These are phyloP conservation scores for Amphipyra berbera DNA, from an alignment of 2,888 invertebrate genomes.

Conservation along the genomic window DNA sequence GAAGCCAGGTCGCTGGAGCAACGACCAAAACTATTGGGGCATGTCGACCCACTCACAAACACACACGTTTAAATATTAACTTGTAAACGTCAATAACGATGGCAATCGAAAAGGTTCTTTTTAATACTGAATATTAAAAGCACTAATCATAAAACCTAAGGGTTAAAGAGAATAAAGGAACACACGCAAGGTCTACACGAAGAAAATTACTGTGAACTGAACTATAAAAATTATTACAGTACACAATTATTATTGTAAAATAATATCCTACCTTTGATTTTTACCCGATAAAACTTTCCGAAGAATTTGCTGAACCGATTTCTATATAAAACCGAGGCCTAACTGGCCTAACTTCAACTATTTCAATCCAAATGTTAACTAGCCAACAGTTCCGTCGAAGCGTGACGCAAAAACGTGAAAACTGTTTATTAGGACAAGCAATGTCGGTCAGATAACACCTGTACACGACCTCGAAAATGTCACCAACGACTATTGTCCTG, in stretches of 20 bases:
- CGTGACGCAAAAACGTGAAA: conserved; percentile 61
- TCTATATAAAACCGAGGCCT: conserved; percentile 20
- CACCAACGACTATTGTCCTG: conserved; percentile 28
- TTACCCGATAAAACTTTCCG: neutral
- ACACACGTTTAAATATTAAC: conserved; percentile 8
- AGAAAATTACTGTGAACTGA: no score
- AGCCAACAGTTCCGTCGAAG: conserved; percentile 47
- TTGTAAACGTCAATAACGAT: conserved; percentile 32
- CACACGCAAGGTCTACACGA: conserved; percentile 21
- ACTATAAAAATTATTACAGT: no score
- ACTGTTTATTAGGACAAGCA: conserved; percentile 64
- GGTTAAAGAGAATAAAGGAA: conserved; percentile 17
- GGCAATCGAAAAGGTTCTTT: conserved; percentile 20
- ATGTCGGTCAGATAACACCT: conserved; percentile 65
- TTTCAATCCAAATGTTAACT: conserved; percentile 55
- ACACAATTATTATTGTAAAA: no score
- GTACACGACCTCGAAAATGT: conserved; percentile 47
- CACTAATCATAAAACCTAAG: conserved; percentile 11
- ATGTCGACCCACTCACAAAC: conserved; percentile 26
- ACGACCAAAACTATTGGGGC: conserved; percentile 34
- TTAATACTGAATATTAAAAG: conserved; percentile 20
- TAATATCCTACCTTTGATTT: no score
- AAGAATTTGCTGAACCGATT: neutral
- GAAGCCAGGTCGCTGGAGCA: conserved; percentile 26
- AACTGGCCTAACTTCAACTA: conserved; percentile 10